These are phyloP conservation scores for Hippocampus zosterae DNA, from an alignment of 2,113 vertebrate species.

Conservation along the genomic window DNA sequence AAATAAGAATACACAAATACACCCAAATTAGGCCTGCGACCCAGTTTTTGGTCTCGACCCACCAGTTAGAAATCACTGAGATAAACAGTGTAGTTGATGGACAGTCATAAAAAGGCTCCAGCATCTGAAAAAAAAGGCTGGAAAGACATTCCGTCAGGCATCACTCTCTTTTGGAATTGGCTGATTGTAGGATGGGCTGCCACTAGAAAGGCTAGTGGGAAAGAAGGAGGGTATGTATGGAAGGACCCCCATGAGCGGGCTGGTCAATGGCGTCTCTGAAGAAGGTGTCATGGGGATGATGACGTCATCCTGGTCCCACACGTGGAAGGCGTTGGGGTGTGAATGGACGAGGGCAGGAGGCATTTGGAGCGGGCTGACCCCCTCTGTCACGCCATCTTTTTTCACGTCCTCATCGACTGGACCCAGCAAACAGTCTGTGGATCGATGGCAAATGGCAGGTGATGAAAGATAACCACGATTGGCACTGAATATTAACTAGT, in stretches of 20 bases:
- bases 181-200: conserved; percentile 46
- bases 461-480: neutral
- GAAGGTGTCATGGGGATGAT: conserved; percentile 55
- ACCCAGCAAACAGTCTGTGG: conserved; percentile 75
- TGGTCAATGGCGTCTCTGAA: conserved; percentile 41
- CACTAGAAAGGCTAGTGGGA: conserved; percentile 30
- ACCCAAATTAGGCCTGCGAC: neutral
- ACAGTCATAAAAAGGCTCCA: neutral
- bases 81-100: neutral
- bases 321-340: conserved; percentile 71
- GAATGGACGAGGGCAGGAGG: conserved; percentile 51
- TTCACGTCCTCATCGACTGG: conserved; percentile 60
- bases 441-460: neutral
- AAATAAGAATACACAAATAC: too few relatives aligned
- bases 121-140: neutral
- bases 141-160: conserved; percentile 26
- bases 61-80: neutral
- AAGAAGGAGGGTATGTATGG: conserved; percentile 69
- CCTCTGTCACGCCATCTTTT: conserved; percentile 45
- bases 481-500: neutral
- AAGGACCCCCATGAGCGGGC: conserved; percentile 62
- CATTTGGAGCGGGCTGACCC: conserved; percentile 48
- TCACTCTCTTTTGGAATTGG: conserved; percentile 50
- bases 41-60: neutral
- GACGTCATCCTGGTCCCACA: conserved; percentile 72